Conservation (phyloP, 92 coral and sea anemone species). For the Heteractis magnifica region DNA sequence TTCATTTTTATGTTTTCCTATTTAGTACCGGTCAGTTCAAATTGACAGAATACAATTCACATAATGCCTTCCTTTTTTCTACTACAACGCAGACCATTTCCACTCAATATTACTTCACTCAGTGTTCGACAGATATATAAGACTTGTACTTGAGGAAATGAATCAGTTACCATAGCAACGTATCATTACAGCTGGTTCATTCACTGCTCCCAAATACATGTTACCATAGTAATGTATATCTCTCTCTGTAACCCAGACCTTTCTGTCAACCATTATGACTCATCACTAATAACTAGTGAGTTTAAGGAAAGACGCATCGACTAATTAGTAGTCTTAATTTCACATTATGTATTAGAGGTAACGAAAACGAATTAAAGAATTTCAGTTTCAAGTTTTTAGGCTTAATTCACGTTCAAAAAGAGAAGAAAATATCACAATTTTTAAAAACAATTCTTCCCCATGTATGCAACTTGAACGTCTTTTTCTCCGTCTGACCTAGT, state of each 20-base stretch:
- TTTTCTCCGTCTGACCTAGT: background rate
- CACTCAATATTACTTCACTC: background rate
- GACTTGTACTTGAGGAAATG: background rate
- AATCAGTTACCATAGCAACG: background rate
- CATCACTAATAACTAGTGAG: too few species aligned
- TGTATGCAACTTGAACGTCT: background rate
- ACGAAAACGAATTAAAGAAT: too few species aligned
- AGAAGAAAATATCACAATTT: background rate
- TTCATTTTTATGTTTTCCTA: too few species aligned
- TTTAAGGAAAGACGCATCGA: too few species aligned
- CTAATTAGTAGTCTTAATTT: too few species aligned
- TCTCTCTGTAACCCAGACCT: background rate
- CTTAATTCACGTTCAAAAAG: too few species aligned
- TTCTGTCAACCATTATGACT: too few species aligned
- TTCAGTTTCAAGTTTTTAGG: too few species aligned
- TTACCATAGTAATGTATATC: background rate
- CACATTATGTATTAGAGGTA: too few species aligned
- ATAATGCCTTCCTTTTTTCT: too few species aligned
- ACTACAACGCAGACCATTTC: background rate
- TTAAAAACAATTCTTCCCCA: background rate
- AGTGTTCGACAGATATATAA: background rate
- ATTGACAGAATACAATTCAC: too few species aligned
- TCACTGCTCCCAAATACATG: background rate
- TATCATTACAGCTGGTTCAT: background rate
- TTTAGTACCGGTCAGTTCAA: too few species aligned